Conservation (phyloP, 64 coral and sea anemone genomes). For the Montipora cactus region DNA sequence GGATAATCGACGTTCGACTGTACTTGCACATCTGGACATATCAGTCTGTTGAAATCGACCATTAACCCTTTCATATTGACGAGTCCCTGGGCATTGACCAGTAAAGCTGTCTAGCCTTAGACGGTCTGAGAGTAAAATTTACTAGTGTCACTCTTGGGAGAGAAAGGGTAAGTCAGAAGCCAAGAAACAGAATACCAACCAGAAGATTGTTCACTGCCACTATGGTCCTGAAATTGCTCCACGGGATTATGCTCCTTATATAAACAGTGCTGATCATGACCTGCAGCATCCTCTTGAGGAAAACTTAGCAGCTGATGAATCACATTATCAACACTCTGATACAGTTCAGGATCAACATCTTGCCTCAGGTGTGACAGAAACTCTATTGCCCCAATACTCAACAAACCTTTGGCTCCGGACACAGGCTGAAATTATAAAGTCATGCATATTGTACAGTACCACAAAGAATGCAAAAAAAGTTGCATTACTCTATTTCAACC, state of each 20-base stretch:
- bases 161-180: not conserved
- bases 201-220: not conserved
- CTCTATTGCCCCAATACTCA: slow-evolving; percentile 89
- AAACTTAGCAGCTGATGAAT: slow-evolving; percentile 86
- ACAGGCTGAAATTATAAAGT: slow-evolving; percentile 46
- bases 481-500: no score
- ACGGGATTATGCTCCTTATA: slow-evolving; percentile 42
- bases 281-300: slow-evolving; percentile 51
- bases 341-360: slow-evolving; percentile 83
- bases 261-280: slow-evolving; percentile 67
- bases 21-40: no score
- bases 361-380: slow-evolving; percentile 91
- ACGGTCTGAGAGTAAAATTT: not conserved
- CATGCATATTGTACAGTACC: not conserved
- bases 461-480: no score
- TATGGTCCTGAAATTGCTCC: not conserved
- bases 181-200: not conserved
- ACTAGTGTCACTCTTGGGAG: not conserved
- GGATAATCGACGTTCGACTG: no score
- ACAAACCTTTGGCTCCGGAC: slow-evolving; percentile 74
- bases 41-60: no score
- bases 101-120: no score
- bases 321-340: slow-evolving; percentile 85
- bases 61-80: no score
- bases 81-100: no score